Base-by-base conservation (phyloP, 53 echinoderm and acorn worm species). In the Echinarachnius parma region DNA sequence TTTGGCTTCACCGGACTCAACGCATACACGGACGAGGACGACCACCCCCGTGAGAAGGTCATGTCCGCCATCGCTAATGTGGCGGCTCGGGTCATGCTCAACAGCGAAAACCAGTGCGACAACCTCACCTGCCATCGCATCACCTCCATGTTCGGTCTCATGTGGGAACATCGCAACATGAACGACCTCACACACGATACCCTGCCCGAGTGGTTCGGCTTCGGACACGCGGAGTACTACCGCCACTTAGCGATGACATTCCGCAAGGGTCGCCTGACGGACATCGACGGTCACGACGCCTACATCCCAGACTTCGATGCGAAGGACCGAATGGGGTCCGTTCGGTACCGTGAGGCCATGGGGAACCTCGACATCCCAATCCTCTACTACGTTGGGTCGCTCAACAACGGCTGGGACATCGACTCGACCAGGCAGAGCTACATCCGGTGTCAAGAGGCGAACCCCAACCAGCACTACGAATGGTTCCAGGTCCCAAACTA, bases 101-200 rank as follows among this genome's bases (percentile, higher is more conserved):
- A 48, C 28, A 19, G 7, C 9, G 29, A 30, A 16, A 50, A 86
- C 31, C 85, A 85, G 48, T 85, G 85, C 35, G 67, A 63, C 56
- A 75, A 75, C 39, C 68, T 61, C 21, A 80, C 80, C 0, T 79
- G 86, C 28, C 75, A 86, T 53, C 56, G 86, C 0, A 80, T 86
- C 59, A 86, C 74, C 4, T 62, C 70, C 48, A 86, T 80, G 66
- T 86, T 80, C 26, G 63, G 80, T 24, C 52, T 86, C 2, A 74
- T 80, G 47, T 86, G 86, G 86, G 75, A 86, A 36, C 86, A 86
- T 61, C 45, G 65, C 3, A 86, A 86, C 30, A 59, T 86, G 4
- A 86, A 86, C 39, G 57, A 48, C n/a, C n/a, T 31, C 28, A 86
- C 86, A 1, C 86, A 86, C 36, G 66, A 75, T 22, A 75, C 80